These are phyloP conservation scores for Rhopilema esculentum DNA, from an alignment of 30 jellyfish, hydroid and myxozoan species.

Conservation along the genomic window DNA sequence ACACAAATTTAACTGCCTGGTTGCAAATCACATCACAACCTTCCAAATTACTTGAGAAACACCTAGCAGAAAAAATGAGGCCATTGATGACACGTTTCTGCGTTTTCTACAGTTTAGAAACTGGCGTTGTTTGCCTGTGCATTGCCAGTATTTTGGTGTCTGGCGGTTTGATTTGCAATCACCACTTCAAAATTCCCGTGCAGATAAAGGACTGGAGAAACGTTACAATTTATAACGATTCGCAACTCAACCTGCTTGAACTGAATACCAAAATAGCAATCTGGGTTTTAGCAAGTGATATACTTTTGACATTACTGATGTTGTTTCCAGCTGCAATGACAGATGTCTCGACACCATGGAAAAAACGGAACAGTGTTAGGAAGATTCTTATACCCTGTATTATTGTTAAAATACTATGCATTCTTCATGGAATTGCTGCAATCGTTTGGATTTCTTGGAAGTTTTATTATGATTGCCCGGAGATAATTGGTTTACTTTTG, in stretches of 20 bases:
- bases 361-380: conserved; percentile 44
- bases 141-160: conserved; percentile 44
- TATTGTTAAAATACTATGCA: conserved; percentile 18
- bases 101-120: conserved; percentile 51
- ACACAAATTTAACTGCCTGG: no score
- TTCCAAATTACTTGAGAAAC: not conserved
- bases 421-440: conserved; percentile 40
- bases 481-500: conserved; percentile 52
- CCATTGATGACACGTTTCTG: conserved; percentile 60
- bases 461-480: conserved; percentile 53
- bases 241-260: conserved; percentile 23
- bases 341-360: conserved; percentile 31
- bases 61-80: conserved; percentile 26
- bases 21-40: no score
- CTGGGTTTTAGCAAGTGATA: conserved; percentile 66
- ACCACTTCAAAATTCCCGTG: conserved; percentile 32
- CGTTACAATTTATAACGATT: conserved; percentile 15
- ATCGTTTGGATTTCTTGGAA: conserved; percentile 55
- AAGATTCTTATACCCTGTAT: conserved; percentile 57
- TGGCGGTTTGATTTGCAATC: conserved; percentile 60
- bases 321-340: conserved; percentile 55
- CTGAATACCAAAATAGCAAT: conserved; percentile 42
- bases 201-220: conserved; percentile 71
- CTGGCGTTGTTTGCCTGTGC: conserved; percentile 47
- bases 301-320: conserved; percentile 41